Base-by-base conservation (phyloP, 2,797 vertebrate species). In the Sebastes melanostomus region DNA sequence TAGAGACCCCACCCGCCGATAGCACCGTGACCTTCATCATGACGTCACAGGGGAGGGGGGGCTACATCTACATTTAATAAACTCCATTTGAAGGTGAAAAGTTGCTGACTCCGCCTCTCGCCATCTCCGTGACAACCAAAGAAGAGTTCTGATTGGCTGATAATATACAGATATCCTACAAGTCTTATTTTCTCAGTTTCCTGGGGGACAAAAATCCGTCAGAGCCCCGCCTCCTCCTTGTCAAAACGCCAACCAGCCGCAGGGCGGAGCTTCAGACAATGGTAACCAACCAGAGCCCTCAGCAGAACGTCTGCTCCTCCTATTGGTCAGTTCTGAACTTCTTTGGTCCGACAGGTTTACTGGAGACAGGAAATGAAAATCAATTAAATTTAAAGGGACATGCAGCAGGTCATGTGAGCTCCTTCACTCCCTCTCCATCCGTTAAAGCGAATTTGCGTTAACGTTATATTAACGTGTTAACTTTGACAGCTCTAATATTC, bases 271-370 rank as follows among this genome's bases (percentile, higher is more conserved):
- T 76, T 36, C 14, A 60, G 65, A 61, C 34, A 36, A 29, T 7
- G 2, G 24, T n/a, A 36, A 71, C 66, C 55, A 72, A 78, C 78
- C 61, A 63, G 60, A 82, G 78, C 63, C 66, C 85, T 96, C 91
- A 16, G 22, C 25, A 59, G 29, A 29, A n/a, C 5, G 4, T 3
- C 1, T 4, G 60, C 16, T 81, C 60, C 46, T 80, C 77, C 72
- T 89, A 97, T 90, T 97, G 96, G 89, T 97, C 96, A 27, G 94
- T 85, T 91, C 96, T 95, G 74, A 96, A 96, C 91, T 97, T 97
- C 96, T 97, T 97, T 92, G 95, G 96, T 94, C 96, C 95, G 1
- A 89, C 92, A 55, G 93, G 89, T 96, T 97, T 97, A 89, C 97
- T 97, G 85, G 20, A 65, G 70, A 72, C 0, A 46, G 10, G 32